Base-by-base conservation (phyloP, 2,888 invertebrate species). In the Archips crataeganus region DNA sequence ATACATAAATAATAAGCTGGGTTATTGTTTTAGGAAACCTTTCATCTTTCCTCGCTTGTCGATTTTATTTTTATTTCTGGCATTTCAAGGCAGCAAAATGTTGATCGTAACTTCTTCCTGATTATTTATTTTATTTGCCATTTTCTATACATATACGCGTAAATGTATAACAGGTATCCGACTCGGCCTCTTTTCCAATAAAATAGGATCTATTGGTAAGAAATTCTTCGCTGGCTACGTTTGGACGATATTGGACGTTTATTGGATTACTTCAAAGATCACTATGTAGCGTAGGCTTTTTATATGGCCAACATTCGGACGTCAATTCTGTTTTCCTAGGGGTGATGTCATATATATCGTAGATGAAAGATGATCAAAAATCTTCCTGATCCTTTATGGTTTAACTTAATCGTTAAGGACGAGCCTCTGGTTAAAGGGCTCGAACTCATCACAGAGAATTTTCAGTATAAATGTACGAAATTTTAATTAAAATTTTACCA, bases 261-360 rank as follows among this genome's bases (percentile, higher is more conserved):
- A 85, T 85, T 83, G 82, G 81, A 82, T 84, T 82, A 80, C 81
- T 79, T 74, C 74, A 76, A 75, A 78, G 80, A 82, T 80, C 79
- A 82, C 79, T 78, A 80, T 79, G 79, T 78, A 74, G 64, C 71
- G 51, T 63, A 75, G 51, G 70, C 65, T 75, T 74, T 32, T 60
- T 54, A 13, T 63, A 42, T 23, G 23, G 49, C 34, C 59, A 57
- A 51, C 51, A 45, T 54, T 51, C 34, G 47, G 57, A 68, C 47
- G 36, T 62, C 45, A 45, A 67, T 23, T 57, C 23, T 34, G 36
- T 60, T n/a, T 39, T 62, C 15, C 23, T n/a, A 34, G 0, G 9
- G 23, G 15, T 23, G 15, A 51, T 34, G 4, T 13, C 32, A 42
- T 60, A 62, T 60, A 62, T 9, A 13, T 39, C 39, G n/a, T n/a